Evolutionary conservation across 2,888 invertebrate genomes (phyloP).

Genomic region (Heterodera filipjevi): DNA sequence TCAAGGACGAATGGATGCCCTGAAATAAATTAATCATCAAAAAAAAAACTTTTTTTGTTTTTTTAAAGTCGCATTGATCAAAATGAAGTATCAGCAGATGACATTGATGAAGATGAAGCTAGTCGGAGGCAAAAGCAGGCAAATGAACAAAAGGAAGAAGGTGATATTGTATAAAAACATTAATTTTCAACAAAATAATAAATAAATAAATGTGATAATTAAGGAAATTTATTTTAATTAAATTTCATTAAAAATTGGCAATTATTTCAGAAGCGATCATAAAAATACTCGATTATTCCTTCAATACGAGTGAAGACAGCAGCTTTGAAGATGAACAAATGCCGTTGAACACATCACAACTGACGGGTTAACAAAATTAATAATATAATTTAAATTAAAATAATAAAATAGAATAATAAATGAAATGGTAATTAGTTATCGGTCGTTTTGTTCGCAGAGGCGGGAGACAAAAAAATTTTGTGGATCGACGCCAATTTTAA

Average conservation of each 20-base stretch:
- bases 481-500: conserved; percentile 61
- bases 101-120: neutral
- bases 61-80: neutral
- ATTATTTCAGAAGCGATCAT: neutral
- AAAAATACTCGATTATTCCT: neutral
- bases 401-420: too few species aligned
- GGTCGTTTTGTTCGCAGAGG: too few species aligned
- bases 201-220: too few species aligned
- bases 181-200: too few species aligned
- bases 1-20: too few species aligned
- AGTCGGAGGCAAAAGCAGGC: neutral
- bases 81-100: neutral
- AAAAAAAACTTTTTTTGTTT: neutral
- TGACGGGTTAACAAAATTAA: neutral
- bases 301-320: neutral
- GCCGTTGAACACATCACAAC: neutral
- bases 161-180: neutral
- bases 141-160: conserved; percentile 4
- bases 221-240: neutral
- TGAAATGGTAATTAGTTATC: too few species aligned
- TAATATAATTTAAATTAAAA: neutral
- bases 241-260: neutral
- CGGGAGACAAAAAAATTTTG: conserved; percentile 44
- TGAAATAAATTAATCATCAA: neutral
- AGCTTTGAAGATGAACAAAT: neutral